Evolutionary conservation across 2,888 invertebrate species (phyloP).

Genomic region (Crossocerus cetratus): DNA sequence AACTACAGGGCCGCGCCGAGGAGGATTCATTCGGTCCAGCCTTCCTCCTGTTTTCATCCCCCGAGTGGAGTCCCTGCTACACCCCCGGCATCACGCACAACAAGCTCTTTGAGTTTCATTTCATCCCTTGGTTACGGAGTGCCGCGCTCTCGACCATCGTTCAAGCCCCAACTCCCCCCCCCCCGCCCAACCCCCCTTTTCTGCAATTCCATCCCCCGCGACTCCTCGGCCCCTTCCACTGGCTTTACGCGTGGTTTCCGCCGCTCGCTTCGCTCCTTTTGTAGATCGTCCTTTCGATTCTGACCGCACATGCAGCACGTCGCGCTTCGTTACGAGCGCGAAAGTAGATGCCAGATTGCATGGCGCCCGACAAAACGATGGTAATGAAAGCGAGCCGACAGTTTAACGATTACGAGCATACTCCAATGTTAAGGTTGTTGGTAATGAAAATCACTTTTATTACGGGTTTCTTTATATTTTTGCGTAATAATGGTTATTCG

Average conservation of each 20-base stretch:
- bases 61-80: not conserved
- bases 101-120: constrained; percentile 59
- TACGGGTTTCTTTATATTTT: no score
- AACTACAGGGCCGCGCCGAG: constrained; percentile 47
- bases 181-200: constrained; percentile 11
- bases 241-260: constrained; percentile 11
- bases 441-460: no score
- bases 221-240: constrained; percentile 1
- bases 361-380: no score
- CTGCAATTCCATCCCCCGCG: not conserved
- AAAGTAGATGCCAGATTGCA: not conserved
- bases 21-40: constrained; percentile 34
- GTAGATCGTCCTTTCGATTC: constrained; percentile 14
- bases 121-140: constrained; percentile 61
- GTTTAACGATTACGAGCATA: no score
- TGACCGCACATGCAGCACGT: constrained; percentile 39
- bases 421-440: no score
- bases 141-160: constrained; percentile 51
- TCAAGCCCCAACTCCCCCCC: constrained; percentile 15
- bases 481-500: no score
- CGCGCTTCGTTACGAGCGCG: constrained; percentile 16
- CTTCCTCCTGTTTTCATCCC: constrained; percentile 44
- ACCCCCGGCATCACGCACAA: constrained; percentile 25
- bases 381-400: no score
- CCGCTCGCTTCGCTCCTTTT: constrained; percentile 5